A percentile compares a stretch with the other conserved stretches of the same genome.
Evolutionary conservation across 2,797 vertebrate genomes (phyloP).

Genomic region (Ataeniobius toweri): DNA sequence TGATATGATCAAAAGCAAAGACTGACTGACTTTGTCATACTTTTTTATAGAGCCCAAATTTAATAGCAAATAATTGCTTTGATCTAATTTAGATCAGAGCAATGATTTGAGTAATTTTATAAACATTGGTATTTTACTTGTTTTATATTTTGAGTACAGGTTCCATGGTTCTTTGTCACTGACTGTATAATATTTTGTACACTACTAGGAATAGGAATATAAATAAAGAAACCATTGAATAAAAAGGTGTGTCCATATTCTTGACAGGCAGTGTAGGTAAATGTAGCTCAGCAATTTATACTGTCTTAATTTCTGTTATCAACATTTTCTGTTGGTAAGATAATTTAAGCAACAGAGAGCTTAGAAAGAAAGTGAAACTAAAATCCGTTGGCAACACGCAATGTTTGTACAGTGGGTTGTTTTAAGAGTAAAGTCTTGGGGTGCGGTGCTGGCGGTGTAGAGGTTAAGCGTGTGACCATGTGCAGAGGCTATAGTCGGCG

Average conservation of each 20-base stretch:
- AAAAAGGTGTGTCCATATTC: too few relatives aligned
- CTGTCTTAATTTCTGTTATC: not conserved
- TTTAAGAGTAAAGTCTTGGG: conserved; percentile 34
- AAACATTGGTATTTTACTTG: not conserved
- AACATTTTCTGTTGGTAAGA: not conserved
- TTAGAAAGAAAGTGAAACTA: conserved; percentile 35
- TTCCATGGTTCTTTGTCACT: not conserved
- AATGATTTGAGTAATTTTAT: not conserved
- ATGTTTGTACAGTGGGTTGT: conserved; percentile 29
- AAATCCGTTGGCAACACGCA: conserved; percentile 45
- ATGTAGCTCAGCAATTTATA: not conserved
- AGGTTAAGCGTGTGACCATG: too few relatives aligned
- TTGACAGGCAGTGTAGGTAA: too few relatives aligned
- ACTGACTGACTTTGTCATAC: not conserved
- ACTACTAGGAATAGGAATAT: too few relatives aligned
- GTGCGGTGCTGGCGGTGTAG: too few relatives aligned
- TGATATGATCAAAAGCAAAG: conserved; percentile 49
- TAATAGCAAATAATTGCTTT: too few relatives aligned
- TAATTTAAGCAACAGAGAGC: conserved; percentile 51
- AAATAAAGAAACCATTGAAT: too few relatives aligned
- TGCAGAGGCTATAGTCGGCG: too few relatives aligned
- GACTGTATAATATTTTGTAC: not conserved
- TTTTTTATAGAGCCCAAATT: too few relatives aligned
- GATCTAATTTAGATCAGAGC: too few relatives aligned
- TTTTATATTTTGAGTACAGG: not conserved